Percentiles rank a stretch among this genome's conserved stretches.
These are phyloP conservation scores for Xenopus tropicalis DNA, from an alignment of 2,113 vertebrate species.

Conservation along the genomic window UCB_Xtro_10.0 CM004447.2:20393001-20393500, in stretches of 20 bases:
- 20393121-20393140: conserved; percentile 23
- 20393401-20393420: background rate
- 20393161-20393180: conserved; percentile 34
- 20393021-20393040: no score
- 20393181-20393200: conserved; percentile 37
- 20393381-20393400: conserved; percentile 1
- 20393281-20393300: conserved; percentile 37
- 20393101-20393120: conserved; percentile 11
- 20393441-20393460: no score
- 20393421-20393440: no score
- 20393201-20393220: conserved; percentile 21
- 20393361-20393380: conserved; percentile 15
- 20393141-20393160: conserved; percentile 22
- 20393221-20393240: conserved; percentile 37
- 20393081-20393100: background rate
- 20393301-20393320: conserved; percentile 37
- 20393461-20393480: no score
- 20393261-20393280: conserved; percentile 25
- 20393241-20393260: conserved; percentile 19
- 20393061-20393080: background rate
- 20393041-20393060: no score
- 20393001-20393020: no score
- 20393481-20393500: no score
- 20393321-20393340: conserved; percentile 13
- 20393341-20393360: conserved; percentile 18